These are phyloP conservation scores for Mirza zaza DNA, from an alignment of 2,113 vertebrate genomes.

Conservation along the genomic window DNA sequence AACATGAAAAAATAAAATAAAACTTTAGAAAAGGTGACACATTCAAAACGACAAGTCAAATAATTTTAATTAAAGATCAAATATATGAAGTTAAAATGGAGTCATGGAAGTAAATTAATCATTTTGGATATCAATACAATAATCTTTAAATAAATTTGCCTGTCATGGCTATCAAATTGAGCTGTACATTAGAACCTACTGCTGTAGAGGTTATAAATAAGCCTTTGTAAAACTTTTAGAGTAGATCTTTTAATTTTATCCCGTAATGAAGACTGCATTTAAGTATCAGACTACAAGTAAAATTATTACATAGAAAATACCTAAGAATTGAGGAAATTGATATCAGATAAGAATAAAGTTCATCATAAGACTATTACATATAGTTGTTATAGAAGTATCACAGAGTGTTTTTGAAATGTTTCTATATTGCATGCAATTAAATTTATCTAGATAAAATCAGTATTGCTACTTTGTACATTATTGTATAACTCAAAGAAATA, in stretches of 20 bases:
- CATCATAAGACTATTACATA: background rate
- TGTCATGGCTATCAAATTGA: background rate
- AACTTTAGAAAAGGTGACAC: background rate
- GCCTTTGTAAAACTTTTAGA: background rate
- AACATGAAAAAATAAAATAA: background rate
- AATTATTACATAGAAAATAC: background rate
- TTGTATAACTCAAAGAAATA: background rate
- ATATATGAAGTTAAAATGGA: background rate
- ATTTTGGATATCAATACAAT: background rate
- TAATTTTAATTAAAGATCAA: background rate
- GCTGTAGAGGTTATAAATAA: background rate
- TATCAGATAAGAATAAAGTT: background rate
- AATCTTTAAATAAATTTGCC: background rate
- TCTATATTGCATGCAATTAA: background rate
- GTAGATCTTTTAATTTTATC: background rate
- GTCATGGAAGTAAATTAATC: background rate
- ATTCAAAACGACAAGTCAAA: background rate
- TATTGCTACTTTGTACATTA: background rate
- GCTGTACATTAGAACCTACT: background rate
- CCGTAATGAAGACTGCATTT: background rate
- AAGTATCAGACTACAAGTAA: background rate
- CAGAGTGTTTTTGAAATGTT: background rate
- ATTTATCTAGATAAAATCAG: background rate
- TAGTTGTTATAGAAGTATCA: background rate
- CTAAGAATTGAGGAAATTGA: background rate